Percentiles rank a stretch among this genome's conserved stretches.
phyloP scores from a whole-genome alignment of 2,888 invertebrate genomes.

The Apoda limacodes region DNA sequence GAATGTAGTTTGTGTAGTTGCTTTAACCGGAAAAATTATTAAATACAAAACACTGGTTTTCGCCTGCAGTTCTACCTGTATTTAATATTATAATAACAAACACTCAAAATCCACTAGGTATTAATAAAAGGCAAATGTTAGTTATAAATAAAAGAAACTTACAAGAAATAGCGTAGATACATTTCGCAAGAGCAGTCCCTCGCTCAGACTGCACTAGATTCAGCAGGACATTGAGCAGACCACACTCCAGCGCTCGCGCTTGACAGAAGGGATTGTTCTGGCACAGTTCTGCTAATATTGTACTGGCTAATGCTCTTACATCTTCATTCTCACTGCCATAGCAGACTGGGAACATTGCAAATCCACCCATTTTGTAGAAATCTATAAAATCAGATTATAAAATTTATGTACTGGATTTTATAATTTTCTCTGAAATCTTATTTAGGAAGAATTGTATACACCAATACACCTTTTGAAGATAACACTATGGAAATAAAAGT shows the following conservation, averaged over 20 bases:
- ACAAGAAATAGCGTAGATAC: slow-evolving; percentile 85
- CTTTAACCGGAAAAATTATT: no score
- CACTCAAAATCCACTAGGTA: not conserved
- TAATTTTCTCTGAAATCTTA: no score
- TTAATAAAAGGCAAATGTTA: not conserved
- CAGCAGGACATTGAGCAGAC: slow-evolving; percentile 74
- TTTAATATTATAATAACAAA: no score
- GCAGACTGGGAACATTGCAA: slow-evolving; percentile 76
- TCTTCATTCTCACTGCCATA: slow-evolving; percentile 71
- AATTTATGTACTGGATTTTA: no score
- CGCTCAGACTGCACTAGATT: slow-evolving; percentile 69
- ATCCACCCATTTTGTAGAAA: slow-evolving; percentile 88
- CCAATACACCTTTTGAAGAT: no score
- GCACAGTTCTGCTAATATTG: slow-evolving; percentile 80
- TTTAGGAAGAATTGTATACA: no score
- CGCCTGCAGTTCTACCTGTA: no score
- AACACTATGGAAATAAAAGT: no score
- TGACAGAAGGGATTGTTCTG: slow-evolving; percentile 92
- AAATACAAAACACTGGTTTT: no score
- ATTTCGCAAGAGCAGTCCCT: slow-evolving; percentile 72
- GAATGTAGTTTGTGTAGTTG: no score
- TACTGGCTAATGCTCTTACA: slow-evolving; percentile 74
- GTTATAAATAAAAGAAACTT: slow-evolving; percentile 36
- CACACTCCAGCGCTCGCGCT: slow-evolving; percentile 73
- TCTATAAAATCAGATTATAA: slow-evolving; percentile 68